Base-by-base conservation (phyloP, 2,888 invertebrate species). In the Lapara coniferarum region DNA sequence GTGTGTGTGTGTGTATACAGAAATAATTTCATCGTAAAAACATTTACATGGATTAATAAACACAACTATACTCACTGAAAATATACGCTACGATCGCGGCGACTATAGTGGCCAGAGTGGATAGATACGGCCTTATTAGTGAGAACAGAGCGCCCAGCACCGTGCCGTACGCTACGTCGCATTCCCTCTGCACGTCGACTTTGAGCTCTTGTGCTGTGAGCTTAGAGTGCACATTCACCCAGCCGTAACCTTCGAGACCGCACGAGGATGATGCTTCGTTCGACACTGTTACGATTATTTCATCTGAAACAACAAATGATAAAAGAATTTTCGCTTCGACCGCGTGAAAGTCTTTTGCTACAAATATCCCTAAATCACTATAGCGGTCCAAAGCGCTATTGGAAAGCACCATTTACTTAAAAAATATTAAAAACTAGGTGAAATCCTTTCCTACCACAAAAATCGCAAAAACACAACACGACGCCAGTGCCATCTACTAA, bases 141-240 rank as follows among this genome's bases (percentile, higher is more conserved):
- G 89, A 85, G 74, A 92, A 81, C 13, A 93, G 71, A 0, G 91
- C 93, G 2, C 91, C 92, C 4, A 93, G 75, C 52, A 93, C 66
- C 2, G 92, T 89, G 0, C 92, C 93, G 70, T 91, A 93, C 0
- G 89, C 85, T 12, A 86, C 80, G 51, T 92, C 91, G 13, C 92
- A 92, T 56, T 89, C 89, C 14, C 89, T 83, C 72, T 89, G 87
- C 16, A 93, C 92, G 25, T 91, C 91, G 8, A 93, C 90, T 6
- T 85, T 80, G 0, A 91, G 67, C 69, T 91, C 91, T 68, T 93
- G 93, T 2, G 85, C 82, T 0, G 93, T 93, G 66, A 92, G 77
- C 73, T 82, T 83, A 0, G 92, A 92, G 5, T 72, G 69, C 3
- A 92, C 85, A 19, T 78, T 81, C 44, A 93, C 88, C 85, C 86